Conservation (phyloP, 2,797 vertebrate genomes). For the Enteromius radiatus region DNA sequence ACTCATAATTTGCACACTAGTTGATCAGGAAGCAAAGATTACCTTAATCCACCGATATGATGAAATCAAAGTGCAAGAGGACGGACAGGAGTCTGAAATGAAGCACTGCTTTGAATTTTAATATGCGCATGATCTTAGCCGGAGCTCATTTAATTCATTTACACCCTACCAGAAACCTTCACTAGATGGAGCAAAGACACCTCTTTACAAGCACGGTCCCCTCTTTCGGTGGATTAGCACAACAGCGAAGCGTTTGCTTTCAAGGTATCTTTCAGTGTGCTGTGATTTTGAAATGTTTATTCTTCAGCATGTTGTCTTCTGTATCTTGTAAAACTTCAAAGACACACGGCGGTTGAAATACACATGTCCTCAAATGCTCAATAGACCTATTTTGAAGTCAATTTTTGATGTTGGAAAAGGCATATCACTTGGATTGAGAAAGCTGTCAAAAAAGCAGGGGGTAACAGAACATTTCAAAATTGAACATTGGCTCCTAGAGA, state of each 20-base stretch:
- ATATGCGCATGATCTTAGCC: constrained; percentile 1
- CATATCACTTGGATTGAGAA: constrained; percentile 4
- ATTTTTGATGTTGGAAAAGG: constrained; percentile 28
- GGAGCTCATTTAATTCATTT: constrained; percentile 5
- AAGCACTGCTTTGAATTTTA: constrained; percentile 12
- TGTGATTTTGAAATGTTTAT: constrained; percentile 33
- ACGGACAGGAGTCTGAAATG: constrained; percentile 32
- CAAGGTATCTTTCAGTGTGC: constrained; percentile 24
- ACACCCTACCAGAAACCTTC: constrained; percentile 69
- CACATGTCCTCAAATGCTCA: constrained; percentile 39
- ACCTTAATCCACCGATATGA: constrained; percentile 66
- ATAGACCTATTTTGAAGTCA: constrained; percentile 19
- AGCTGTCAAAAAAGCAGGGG: constrained; percentile 10
- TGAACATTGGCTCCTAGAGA: constrained; percentile 56
- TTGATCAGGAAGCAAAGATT: constrained; percentile 57
- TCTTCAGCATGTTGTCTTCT: constrained; percentile 30
- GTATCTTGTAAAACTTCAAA: constrained; percentile 25
- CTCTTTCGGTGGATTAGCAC: constrained; percentile 20
- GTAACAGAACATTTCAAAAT: not conserved
- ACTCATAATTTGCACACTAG: constrained; percentile 60
- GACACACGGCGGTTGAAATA: not conserved
- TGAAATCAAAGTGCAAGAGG: constrained; percentile 75
- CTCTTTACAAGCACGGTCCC: constrained; percentile 16
- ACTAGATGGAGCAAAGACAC: constrained; percentile 80
- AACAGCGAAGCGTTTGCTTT: constrained; percentile 8